Evolutionary conservation across 1,140 invertebrate genomes (phyloP).

Genomic region (Drosophila arawakana): DNA sequence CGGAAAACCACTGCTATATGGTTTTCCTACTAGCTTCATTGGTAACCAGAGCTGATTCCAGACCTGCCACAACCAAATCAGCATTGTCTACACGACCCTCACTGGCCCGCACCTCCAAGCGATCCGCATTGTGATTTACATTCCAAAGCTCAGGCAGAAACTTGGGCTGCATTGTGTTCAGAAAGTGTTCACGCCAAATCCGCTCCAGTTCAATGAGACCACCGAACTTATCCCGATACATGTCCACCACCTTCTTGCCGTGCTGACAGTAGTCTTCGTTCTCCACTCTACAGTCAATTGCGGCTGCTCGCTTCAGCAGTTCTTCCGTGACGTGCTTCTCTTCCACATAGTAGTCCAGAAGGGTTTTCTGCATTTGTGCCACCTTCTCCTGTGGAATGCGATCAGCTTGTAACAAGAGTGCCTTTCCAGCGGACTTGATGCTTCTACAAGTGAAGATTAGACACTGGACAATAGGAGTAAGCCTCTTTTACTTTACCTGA

Average conservation of each 20-base stretch:
- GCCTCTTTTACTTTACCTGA: constrained; percentile 45
- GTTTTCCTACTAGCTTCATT: not conserved
- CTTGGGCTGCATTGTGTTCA: constrained; percentile 89
- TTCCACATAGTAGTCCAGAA: constrained; percentile 85
- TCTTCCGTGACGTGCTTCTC: constrained; percentile 84
- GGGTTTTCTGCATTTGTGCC: constrained; percentile 85
- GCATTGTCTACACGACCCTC: constrained; percentile 85
- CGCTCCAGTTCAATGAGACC: constrained; percentile 90
- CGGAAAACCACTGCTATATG: constrained; percentile 1
- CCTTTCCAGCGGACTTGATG: constrained; percentile 89
- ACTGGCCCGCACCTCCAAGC: constrained; percentile 85
- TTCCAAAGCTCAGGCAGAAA: constrained; percentile 92
- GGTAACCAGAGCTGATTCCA: constrained; percentile 38
- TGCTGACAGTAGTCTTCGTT: constrained; percentile 87
- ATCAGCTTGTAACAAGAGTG: constrained; percentile 85
- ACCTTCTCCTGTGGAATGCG: constrained; percentile 86
- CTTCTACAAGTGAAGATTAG: constrained; percentile 83
- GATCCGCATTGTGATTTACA: constrained; percentile 88
- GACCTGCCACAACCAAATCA: constrained; percentile 84
- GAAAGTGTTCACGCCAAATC: constrained; percentile 92
- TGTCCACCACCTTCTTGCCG: constrained; percentile 88
- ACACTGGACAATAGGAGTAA: not conserved
- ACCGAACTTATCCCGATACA: constrained; percentile 86
- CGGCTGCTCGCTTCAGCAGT: constrained; percentile 85
- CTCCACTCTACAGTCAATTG: constrained; percentile 83